Evolutionary conservation across 1,140 invertebrate species (phyloP).

Genomic region (Lethrus apterus): DNA sequence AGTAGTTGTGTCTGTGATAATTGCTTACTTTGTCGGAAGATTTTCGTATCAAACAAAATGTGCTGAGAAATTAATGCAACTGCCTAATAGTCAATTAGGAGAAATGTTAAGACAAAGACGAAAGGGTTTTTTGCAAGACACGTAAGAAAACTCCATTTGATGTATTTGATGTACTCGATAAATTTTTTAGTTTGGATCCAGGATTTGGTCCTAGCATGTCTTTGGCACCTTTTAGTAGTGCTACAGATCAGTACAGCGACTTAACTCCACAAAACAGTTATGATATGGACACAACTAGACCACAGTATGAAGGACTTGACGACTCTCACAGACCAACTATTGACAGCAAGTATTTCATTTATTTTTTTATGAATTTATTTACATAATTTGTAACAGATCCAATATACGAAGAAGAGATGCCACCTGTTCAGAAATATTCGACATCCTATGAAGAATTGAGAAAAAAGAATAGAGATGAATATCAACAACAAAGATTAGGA

Average conservation of each 20-base stretch:
- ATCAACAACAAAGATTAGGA: conserved; percentile 38
- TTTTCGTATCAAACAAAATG: conserved; percentile 65
- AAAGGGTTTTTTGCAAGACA: conserved; percentile 38
- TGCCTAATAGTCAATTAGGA: conserved; percentile 55
- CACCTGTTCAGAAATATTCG: conserved; percentile 33
- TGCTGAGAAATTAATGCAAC: conserved; percentile 65
- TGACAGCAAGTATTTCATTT: conserved; percentile 38
- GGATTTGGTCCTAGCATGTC: conserved; percentile 40
- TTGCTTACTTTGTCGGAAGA: conserved; percentile 71
- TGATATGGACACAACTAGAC: conserved; percentile 44
- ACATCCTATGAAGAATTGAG: conserved; percentile 54
- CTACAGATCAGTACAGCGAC: conserved; percentile 42
- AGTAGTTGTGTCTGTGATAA: conserved; percentile 51
- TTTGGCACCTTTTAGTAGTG: conserved; percentile 40
- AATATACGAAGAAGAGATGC: conserved; percentile 38
- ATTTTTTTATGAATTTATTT: not conserved
- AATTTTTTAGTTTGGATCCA: conserved; percentile 33
- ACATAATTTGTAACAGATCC: conserved; percentile 28
- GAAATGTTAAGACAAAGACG: conserved; percentile 50
- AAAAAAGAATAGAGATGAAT: conserved; percentile 51
- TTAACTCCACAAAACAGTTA: conserved; percentile 34
- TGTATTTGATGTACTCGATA: not conserved
- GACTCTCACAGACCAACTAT: conserved; percentile 44
- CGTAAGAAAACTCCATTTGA: conserved; percentile 23
- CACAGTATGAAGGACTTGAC: conserved; percentile 42